Evolutionary conservation across 2,113 vertebrate genomes (phyloP), one percentile per base, ranked within the genome.

Genomic region (Lampris incognitus): DNA sequence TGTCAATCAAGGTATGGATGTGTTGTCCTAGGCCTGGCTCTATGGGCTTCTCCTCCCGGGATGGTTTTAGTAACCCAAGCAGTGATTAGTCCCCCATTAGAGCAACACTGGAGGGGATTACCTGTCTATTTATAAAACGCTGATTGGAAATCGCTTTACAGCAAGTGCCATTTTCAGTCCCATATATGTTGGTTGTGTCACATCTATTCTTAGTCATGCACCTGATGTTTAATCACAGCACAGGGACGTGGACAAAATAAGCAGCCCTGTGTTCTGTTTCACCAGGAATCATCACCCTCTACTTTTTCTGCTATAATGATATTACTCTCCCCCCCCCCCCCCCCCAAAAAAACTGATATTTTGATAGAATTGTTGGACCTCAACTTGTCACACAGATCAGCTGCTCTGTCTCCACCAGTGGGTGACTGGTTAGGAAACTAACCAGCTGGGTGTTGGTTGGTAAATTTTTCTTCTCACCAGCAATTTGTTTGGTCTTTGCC

Each of bases 21-120:
- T 9, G 9, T 6, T 72, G 59, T 80, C 66, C 73, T 60, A 24
- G 75, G 65, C 37, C 55, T 54, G 66, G 55, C 48, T 48, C 36
- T 51, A 59, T 71, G 62, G 60, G 58, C 68, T 48, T 76, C 44
- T 46, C 44, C 7, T 36, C 39, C 72, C 42, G 69, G 7, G 75
- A 72, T 58, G 2, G 58, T 86, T 84, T 83, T 76, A 87, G 83
- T 72, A 76, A 68, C 71, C 70, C 85, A 90, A 90, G 82, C 72
- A 72, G 85, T 62, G 82, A 90, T 90, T 90, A 89, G 76, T 76
- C 78, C 79, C 80, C 74, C 79, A 58, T 58, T 82, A 68, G 9
- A 24, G 74, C 54, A 72, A 69, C 78, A 55, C 72, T 36, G 9
- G 76, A 66, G 56, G 24, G 86, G 86, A 88, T 85, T 88, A 84